Conservation (phyloP, 2,888 invertebrate species). For the Strigamia transsilvanica region DNA sequence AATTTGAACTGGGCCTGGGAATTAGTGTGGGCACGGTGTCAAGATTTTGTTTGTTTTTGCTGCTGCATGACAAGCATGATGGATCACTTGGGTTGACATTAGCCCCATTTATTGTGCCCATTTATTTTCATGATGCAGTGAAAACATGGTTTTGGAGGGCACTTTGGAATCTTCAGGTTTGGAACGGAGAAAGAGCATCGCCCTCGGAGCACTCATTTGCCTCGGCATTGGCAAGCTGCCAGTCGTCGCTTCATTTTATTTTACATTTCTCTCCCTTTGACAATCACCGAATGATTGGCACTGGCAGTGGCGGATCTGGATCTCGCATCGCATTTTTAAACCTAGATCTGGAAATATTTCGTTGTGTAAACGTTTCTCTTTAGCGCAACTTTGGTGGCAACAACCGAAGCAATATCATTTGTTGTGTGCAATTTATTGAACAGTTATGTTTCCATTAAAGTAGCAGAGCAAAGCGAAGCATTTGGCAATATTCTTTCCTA, state of each 20-base stretch:
- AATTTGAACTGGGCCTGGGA: constrained; percentile 3
- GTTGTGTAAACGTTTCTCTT: not conserved
- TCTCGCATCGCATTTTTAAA: not conserved
- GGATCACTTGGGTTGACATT: constrained; percentile 19
- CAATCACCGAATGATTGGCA: not conserved
- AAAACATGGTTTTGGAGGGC: constrained; percentile 42
- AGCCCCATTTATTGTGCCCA: constrained; percentile 36
- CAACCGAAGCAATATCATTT: not conserved
- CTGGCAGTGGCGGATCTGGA: no score
- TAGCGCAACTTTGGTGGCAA: not conserved
- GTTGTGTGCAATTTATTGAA: not conserved
- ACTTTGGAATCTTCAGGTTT: constrained; percentile 39
- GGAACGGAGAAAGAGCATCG: constrained; percentile 26
- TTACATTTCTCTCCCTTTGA: not conserved
- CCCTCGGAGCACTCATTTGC: constrained; percentile 26
- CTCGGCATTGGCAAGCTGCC: not conserved
- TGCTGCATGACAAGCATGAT: constrained; percentile 10
- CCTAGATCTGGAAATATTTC: not conserved
- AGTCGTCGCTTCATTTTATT: not conserved
- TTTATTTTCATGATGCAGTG: constrained; percentile 43
- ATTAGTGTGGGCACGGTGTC: not conserved
- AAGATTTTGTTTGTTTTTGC: constrained; percentile 37
- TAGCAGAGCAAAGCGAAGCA: not conserved
- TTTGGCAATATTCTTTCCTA: not conserved
- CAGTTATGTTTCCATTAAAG: not conserved